Conservation (phyloP, 2,797 vertebrate genomes). For the Galaxias olidus region DNA sequence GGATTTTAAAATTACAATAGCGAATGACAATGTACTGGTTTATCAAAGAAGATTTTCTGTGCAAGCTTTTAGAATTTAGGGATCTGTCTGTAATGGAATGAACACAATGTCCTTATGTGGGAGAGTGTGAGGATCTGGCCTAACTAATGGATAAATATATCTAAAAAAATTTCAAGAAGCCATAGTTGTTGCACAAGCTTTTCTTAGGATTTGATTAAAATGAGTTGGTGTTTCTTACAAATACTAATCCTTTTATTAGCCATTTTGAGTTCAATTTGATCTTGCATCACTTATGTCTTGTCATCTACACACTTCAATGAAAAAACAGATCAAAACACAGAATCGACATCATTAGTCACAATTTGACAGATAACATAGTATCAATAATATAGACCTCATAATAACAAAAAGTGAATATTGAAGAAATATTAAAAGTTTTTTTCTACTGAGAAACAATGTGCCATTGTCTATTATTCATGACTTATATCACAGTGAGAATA, state of each 20-base stretch:
- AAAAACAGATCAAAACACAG: slow-evolving; percentile 14
- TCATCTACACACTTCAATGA: slow-evolving; percentile 25
- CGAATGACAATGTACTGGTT: slow-evolving; percentile 67
- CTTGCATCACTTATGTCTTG: slow-evolving; percentile 18
- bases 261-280: slow-evolving; percentile 16
- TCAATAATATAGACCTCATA: too few species aligned
- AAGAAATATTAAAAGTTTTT: too few species aligned
- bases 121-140: slow-evolving; percentile 34
- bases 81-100: slow-evolving; percentile 53
- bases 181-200: slow-evolving; percentile 15
- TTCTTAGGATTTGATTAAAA: slow-evolving; percentile 51
- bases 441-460: too few species aligned
- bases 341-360: slow-evolving; percentile 36
- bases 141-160: slow-evolving; percentile 36
- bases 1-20: slow-evolving; percentile 66
- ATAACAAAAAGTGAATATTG: too few species aligned
- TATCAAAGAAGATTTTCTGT: slow-evolving; percentile 63
- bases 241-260: slow-evolving; percentile 35
- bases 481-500: too few species aligned
- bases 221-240: slow-evolving; percentile 33
- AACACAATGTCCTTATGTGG: slow-evolving; percentile 44
- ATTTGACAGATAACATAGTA: slow-evolving; percentile 27
- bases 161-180: slow-evolving; percentile 24
- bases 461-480: too few species aligned
- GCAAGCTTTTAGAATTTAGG: slow-evolving; percentile 49